A percentile compares a stretch with the other conserved stretches of the same genome.
phyloP scores from a whole-genome alignment of 2,113 vertebrate genomes.

The Brevimyrus niger region DNA sequence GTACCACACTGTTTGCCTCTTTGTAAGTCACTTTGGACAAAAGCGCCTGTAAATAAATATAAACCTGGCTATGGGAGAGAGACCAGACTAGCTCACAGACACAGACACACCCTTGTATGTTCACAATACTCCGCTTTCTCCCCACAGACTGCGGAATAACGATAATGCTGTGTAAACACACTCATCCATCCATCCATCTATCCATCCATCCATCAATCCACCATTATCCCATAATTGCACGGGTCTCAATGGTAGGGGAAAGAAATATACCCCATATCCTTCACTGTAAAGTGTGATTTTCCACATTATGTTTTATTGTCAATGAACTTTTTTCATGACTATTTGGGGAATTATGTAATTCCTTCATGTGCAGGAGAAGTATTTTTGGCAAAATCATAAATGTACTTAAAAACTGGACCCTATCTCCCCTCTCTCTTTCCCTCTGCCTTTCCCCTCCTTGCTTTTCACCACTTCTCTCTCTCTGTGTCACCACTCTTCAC shows the following conservation, averaged over 20 bases:
- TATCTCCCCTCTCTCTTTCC: not conserved
- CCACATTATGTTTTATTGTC: not conserved
- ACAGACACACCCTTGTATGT: not conserved
- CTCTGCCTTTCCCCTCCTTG: not conserved
- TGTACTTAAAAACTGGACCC: not conserved
- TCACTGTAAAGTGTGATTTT: not conserved
- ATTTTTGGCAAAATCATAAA: not conserved
- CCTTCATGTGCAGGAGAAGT: not conserved
- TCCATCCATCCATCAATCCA: not conserved
- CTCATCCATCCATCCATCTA: not conserved
- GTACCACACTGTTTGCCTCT: not conserved
- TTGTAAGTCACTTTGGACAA: not conserved
- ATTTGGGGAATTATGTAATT: not conserved
- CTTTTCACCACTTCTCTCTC: not conserved
- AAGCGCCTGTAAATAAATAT: not conserved
- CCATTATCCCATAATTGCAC: not conserved
- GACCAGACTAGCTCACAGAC: not conserved
- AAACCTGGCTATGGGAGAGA: not conserved
- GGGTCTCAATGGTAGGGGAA: not conserved
- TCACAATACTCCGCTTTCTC: not conserved
- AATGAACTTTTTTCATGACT: not conserved
- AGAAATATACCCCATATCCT: not conserved
- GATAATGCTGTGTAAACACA: not conserved
- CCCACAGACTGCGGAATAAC: not conserved
- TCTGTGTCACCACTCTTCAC: slow-evolving; percentile 15